Evolutionary conservation across 2,888 invertebrate species (phyloP), one percentile per base, ranked within the genome.

Genomic region (Torymus aiolomorphi): DNA sequence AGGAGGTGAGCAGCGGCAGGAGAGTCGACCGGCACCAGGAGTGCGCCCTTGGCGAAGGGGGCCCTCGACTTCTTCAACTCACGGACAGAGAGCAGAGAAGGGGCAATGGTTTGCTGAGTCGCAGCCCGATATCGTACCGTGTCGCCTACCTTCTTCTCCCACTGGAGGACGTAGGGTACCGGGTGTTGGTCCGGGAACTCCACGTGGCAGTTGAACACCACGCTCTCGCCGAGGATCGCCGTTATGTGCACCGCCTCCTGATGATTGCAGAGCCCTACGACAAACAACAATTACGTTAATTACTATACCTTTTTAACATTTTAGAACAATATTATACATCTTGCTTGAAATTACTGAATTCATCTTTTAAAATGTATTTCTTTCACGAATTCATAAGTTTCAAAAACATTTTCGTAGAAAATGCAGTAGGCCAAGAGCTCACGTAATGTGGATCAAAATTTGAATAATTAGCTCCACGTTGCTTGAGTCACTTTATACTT

Each of bases 131-230:
- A 95, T 94, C 96, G 95, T 96, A 96, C 96, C 96, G 95, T 95
- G 93, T 96, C 96, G 95, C 96, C 95, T 96, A 97, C 97, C 96
- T 97, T 97, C 95, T 98, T 98, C 95, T 97, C 97, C 98, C 98
- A 98, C 94, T 97, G 97, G 92, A 98, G 95, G 93, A 98, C 97
- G 93, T 97, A 97, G 92, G 97, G 97, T 93, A 97, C 97, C 91
- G 97, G 96, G 92, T 96, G 95, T 92, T 97, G 96, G 92, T 97
- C 96, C 91, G 97, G 97, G 92, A 97, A 98, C 92, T 97, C 97
- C 92, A 98, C 97, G 93, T 97, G 97, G 93, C 98, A 98, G 93
- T 97, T 97, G 94, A 98, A 97, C 91, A 98, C 96, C 92, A 98
- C 97, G 91, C 97, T 97, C 93, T 98, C 97, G 91, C 98, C 98